Evolutionary conservation across 2,888 invertebrate genomes (phyloP), one percentile per base, ranked within the genome.

Genomic region (Escarpia spicata): DNA sequence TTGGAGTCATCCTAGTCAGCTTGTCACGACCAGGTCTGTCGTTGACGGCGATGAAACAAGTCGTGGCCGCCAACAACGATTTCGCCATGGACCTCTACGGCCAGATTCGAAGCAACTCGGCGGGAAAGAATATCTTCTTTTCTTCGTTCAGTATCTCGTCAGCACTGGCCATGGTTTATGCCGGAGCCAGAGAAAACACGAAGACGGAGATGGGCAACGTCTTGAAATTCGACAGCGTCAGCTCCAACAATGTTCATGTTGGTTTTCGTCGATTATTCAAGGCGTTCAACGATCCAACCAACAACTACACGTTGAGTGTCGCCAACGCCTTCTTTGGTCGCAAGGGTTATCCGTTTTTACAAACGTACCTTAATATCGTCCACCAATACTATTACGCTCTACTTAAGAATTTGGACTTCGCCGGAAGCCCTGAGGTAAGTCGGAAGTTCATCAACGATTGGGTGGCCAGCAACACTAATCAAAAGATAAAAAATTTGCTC

Each of bases 401-500:
- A 75, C 75, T 75, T 2, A 75, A 75, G 75, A 75, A 75, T 26
- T 15, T 75, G 4, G 75, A 75, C 75, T 96, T 95, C 94, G 93
- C 52, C 1, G 92, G 92, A 12, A 94, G 95, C 90, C 52, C 95
- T 0, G 95, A 95, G 1, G 97, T 97, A 0, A 95, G 96, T 26
- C 92, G 95, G 90, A 10, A 60, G n/a, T 93, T 93, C 43, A 98
- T 99, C 92, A 99, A 99, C 95, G 95, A 96, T 75, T 99, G 99
- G 98, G 98, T 98, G 90, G 97, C 98, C 95, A 96, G 97, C 8
- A 97, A 98, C 95, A 99, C 99, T 0, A 97, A 98, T 92, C 96
- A 98, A 12, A 98, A 98, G 96, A 99, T 99, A 93, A 97, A 97
- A 94, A 97, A 98, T 95, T 97, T 99, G 2, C 96, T 99, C 92